phyloP scores from a whole-genome alignment of 2,113 vertebrate genomes.

The Prinia subflava region DNA sequence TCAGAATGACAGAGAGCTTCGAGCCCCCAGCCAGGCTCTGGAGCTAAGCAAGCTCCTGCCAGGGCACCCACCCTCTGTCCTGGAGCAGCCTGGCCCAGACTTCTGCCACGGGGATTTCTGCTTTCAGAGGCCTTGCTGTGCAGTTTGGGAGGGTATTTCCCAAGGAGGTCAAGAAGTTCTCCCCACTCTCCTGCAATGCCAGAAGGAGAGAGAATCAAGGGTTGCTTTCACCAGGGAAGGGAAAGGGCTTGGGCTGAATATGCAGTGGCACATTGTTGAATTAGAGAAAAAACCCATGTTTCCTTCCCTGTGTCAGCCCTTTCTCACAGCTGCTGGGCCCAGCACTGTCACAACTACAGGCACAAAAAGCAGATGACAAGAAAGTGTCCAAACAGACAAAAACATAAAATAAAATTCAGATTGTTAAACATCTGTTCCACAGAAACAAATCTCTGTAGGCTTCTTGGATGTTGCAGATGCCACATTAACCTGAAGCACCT shows the following conservation, averaged over 20 bases:
- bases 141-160: neutral
- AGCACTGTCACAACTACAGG: neutral
- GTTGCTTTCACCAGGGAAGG: neutral
- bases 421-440: slow-evolving; percentile 9
- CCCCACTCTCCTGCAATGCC: neutral
- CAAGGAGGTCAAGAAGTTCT: neutral
- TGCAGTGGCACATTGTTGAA: neutral
- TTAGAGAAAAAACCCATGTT: neutral
- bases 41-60: neutral
- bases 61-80: too few species aligned
- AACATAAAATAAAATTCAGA: neutral
- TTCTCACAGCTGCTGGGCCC: neutral
- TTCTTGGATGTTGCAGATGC: neutral
- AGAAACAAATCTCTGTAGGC: neutral
- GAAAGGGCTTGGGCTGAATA: neutral
- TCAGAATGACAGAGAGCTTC: neutral
- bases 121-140: neutral
- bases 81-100: neutral
- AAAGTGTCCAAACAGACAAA: neutral
- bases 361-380: neutral
- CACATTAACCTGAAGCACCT: neutral
- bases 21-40: neutral
- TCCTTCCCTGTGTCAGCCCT: neutral
- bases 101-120: neutral
- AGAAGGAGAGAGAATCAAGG: neutral